Evolutionary conservation across 2,113 vertebrate genomes (phyloP).

Genomic region (Indri indri): DNA sequence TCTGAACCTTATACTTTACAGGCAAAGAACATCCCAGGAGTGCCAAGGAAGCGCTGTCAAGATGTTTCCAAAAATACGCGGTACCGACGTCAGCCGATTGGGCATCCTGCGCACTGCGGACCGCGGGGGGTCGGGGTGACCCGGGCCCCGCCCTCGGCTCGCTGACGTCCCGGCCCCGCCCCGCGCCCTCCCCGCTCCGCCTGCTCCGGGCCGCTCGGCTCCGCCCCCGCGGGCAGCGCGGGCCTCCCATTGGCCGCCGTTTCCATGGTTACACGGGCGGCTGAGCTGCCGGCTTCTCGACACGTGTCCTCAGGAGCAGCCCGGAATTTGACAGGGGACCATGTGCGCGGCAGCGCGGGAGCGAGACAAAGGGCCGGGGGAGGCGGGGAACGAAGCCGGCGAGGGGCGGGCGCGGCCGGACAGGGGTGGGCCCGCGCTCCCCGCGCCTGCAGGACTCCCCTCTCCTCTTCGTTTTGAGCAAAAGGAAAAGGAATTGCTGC

Average conservation of each 20-base stretch:
- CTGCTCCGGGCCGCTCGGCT: not conserved
- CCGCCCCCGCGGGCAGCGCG: slow-evolving; percentile 62
- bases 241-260: slow-evolving; percentile 83
- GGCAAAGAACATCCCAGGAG: not conserved
- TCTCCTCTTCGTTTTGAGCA: not conserved
- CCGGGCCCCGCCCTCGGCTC: not conserved
- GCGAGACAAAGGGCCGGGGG: slow-evolving; percentile 80
- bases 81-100: not conserved
- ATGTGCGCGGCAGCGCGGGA: slow-evolving; percentile 74
- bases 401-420: not conserved
- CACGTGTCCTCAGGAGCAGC: slow-evolving; percentile 84
- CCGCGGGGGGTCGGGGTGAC: accelerated
- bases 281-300: slow-evolving; percentile 76
- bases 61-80: not conserved
- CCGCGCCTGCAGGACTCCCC: slow-evolving; percentile 47
- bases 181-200: not conserved
- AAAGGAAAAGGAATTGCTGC: slow-evolving; percentile 52
- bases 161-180: not conserved
- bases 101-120: not conserved
- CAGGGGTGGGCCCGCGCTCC: slow-evolving; percentile 68
- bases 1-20: not conserved
- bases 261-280: slow-evolving; percentile 88
- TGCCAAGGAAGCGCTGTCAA: not conserved
- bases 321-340: slow-evolving; percentile 84
- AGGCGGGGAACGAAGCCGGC: slow-evolving; percentile 56